Base-by-base conservation (phyloP, 2,888 invertebrate genomes). In the Brenthis daphne region DNA sequence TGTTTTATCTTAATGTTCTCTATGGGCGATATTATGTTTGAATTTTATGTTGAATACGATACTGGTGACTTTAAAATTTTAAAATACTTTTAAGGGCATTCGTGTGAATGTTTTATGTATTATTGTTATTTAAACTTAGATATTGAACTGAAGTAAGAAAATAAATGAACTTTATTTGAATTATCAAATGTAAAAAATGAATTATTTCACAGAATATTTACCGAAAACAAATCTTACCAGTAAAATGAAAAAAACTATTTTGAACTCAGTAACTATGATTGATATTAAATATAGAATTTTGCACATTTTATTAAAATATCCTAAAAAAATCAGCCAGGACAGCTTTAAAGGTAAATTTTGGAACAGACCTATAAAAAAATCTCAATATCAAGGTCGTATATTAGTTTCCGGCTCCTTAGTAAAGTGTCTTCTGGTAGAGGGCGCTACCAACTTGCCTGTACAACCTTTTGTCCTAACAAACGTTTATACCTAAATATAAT, bases 371-470 rank as follows among this genome's bases (percentile, higher is more conserved):
- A 60, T 16, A 50, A 60, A 60, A 53, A 57, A 57, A 55, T 29
- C 29, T 57, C 65, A 64, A 57, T 65, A 58, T 69, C 73, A 73
- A 73, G 73, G 69, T 57, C 69, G 67, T 60, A 20, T 68, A 57
- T 56, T 50, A 58, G 68, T 68, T 74, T 91, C 90, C 89, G 89
- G 88, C 82, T 80, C 82, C 87, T 83, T 85, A 86, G 80, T 83
- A 82, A 80, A 86, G 84, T 82, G 80, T 43, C 85, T 86, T 84
- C 84, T 82, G 80, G 76, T 76, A 83, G 82, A 82, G 85, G 80
- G 81, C 84, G 80, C 83, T 43, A 43, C 11, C 11, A 73, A 89
- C 88, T 85, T 86, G 88, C 83, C 85, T 79, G 75, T 71, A 69
- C 78, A 80, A 81, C 77, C 81, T 87, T 89, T 89, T 89, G 75